A percentile compares a stretch with the other conserved stretches of the same genome.
Conservation (phyloP, 2,113 vertebrate genomes). For the Amblyornis subalaris region DNA sequence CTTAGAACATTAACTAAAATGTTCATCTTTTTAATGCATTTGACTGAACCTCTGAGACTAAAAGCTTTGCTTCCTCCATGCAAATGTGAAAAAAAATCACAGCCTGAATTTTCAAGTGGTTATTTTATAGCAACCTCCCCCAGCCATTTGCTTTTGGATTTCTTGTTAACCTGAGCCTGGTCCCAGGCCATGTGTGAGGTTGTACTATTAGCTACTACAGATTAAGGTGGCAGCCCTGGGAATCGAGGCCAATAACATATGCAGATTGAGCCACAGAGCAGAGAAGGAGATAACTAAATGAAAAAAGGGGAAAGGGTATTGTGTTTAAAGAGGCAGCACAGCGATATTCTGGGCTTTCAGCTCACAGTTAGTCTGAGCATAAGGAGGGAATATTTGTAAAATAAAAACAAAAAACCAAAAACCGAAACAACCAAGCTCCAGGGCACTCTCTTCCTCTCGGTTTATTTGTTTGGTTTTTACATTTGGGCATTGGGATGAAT, state of each 20-base stretch:
- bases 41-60: constrained; percentile 69
- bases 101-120: constrained; percentile 49
- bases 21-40: constrained; percentile 74
- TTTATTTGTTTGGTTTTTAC: neutral
- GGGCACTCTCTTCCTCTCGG: neutral
- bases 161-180: constrained; percentile 41
- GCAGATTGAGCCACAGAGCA: constrained; percentile 16
- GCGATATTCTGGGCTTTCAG: neutral
- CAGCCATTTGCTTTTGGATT: constrained; percentile 55
- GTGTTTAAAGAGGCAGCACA: constrained; percentile 21
- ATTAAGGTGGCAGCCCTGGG: constrained; percentile 54
- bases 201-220: constrained; percentile 52
- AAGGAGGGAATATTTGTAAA: neutral
- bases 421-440: neutral
- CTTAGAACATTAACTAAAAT: constrained; percentile 77
- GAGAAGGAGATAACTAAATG: constrained; percentile 57
- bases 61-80: constrained; percentile 63
- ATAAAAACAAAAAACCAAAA: neutral
- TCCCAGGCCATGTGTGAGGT: constrained; percentile 47
- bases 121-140: constrained; percentile 49
- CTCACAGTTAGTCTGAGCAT: neutral
- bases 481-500: neutral
- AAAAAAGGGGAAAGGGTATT: constrained; percentile 9
- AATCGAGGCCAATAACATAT: constrained; percentile 52
- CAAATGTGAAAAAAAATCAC: constrained; percentile 62